A percentile compares a stretch with the other conserved stretches of the same genome.
Conservation (phyloP, 2,113 vertebrate genomes). For the Emydura subglobosa region DNA sequence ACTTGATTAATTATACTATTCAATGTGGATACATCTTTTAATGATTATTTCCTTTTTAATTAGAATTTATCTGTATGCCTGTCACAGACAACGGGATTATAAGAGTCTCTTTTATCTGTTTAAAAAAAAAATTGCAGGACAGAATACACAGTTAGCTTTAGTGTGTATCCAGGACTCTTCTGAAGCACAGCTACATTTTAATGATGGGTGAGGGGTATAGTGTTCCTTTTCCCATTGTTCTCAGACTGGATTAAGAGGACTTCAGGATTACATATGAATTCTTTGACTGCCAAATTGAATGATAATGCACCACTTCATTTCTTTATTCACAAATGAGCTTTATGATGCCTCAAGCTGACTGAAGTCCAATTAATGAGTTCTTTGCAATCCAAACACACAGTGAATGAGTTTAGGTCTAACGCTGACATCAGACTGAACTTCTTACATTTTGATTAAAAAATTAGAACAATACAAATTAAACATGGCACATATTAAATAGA, state of each 20-base stretch:
- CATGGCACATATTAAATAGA: not conserved
- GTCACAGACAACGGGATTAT: slow-evolving; percentile 42
- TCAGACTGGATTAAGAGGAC: not conserved
- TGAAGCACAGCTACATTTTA: not conserved
- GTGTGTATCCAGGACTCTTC: not conserved
- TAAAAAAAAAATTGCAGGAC: not conserved
- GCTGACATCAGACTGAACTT: not conserved
- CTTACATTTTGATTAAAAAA: not conserved
- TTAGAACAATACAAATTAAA: not conserved
- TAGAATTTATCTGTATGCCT: slow-evolving; percentile 62
- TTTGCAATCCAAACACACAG: not conserved
- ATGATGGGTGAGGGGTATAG: no score
- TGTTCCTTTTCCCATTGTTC: not conserved
- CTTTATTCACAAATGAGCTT: not conserved
- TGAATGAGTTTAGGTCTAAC: not conserved
- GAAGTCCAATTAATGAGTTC: fast-evolving
- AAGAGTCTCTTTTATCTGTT: slow-evolving; percentile 4
- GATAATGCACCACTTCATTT: not conserved
- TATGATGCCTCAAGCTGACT: not conserved
- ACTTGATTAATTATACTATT: slow-evolving; percentile 51
- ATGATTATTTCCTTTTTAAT: slow-evolving; percentile 74
- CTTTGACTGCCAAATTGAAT: not conserved
- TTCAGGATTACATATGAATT: not conserved
- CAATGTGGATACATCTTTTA: slow-evolving; percentile 65
- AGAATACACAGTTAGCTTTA: not conserved